Evolutionary conservation across 1,140 invertebrate species (phyloP).

Genomic region (Solen grandis): DNA sequence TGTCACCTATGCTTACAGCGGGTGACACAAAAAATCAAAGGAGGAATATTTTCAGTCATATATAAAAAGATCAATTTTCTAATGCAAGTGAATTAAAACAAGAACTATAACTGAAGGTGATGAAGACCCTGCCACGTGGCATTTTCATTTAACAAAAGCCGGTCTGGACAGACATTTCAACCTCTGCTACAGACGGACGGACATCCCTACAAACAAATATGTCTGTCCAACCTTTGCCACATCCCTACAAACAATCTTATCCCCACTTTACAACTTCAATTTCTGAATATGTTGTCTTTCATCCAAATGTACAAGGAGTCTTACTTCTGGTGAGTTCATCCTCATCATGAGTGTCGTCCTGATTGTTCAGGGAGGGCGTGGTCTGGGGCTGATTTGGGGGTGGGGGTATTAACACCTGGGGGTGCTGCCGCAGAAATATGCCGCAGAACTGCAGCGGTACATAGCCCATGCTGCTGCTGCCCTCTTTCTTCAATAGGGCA

Average conservation of each 20-base stretch:
- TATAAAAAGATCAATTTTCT: no score
- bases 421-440: constrained; percentile 35
- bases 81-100: no score
- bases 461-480: constrained; percentile 51
- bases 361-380: constrained; percentile 21
- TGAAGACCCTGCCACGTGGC: no score
- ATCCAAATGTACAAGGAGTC: not conserved
- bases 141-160: no score
- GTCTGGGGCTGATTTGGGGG: constrained; percentile 46
- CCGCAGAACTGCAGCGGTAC: constrained; percentile 52
- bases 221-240: not conserved
- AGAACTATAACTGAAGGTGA: no score
- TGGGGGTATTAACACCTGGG: constrained; percentile 48
- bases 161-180: not conserved
- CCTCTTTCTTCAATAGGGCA: constrained; percentile 49
- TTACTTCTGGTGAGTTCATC: constrained; percentile 58
- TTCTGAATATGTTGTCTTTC: not conserved
- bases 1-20: no score
- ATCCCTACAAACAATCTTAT: not conserved
- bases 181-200: not conserved
- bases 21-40: no score
- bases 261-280: not conserved
- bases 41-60: no score
- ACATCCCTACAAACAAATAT: not conserved
- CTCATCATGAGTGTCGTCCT: constrained; percentile 27